These are phyloP conservation scores for Eriocheir sinensis DNA, from an alignment of 1,140 invertebrate species.

Conservation along the genomic window DNA sequence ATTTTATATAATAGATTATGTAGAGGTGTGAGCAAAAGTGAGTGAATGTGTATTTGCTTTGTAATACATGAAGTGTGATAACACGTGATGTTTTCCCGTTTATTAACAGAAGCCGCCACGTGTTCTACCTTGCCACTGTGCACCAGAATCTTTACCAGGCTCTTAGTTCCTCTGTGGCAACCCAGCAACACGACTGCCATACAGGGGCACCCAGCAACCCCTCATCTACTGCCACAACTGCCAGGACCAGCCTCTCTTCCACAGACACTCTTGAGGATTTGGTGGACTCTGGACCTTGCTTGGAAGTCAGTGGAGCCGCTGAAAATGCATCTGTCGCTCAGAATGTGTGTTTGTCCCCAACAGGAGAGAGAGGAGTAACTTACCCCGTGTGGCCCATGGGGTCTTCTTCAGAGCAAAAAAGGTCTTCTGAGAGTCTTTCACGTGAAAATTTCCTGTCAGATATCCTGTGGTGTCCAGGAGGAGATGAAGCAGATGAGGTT, in stretches of 20 bases:
- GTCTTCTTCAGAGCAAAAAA: not conserved
- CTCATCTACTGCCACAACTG: conserved; percentile 58
- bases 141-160: conserved; percentile 58
- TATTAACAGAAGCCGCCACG: conserved; percentile 63
- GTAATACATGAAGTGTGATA: too few species aligned
- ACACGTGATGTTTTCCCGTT: too few species aligned
- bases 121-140: conserved; percentile 68
- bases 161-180: not conserved
- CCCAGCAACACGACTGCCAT: not conserved
- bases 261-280: conserved; percentile 42
- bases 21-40: too few species aligned
- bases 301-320: not conserved
- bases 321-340: not conserved
- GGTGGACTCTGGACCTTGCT: not conserved
- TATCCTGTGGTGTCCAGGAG: conserved; percentile 66
- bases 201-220: conserved; percentile 39
- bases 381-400: not conserved
- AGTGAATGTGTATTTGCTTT: too few species aligned
- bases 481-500: conserved; percentile 67
- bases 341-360: not conserved
- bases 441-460: conserved; percentile 62
- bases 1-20: too few species aligned
- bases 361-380: not conserved
- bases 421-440: conserved; percentile 63
- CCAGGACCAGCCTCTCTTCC: conserved; percentile 59